Conservation (phyloP, 2,797 vertebrate genomes). For the Oreonectes daqikongensis region DNA sequence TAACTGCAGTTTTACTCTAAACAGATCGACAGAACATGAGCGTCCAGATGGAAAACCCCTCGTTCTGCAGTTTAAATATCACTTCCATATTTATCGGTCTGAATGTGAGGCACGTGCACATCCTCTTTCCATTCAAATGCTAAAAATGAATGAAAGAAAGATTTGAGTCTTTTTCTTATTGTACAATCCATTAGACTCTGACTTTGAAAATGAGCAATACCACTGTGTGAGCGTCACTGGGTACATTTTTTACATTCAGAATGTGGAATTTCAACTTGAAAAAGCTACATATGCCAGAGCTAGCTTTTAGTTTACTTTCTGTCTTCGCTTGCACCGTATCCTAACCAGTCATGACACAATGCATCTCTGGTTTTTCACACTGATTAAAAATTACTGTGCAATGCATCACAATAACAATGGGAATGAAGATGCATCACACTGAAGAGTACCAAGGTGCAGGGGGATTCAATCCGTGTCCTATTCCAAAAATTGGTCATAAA, state of each 20-base stretch:
- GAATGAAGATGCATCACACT: background rate
- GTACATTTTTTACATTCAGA: slow-evolving; percentile 13
- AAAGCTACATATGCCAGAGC: background rate
- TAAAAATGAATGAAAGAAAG: slow-evolving; percentile 13
- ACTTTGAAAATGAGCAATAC: background rate
- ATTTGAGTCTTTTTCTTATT: slow-evolving; percentile 6
- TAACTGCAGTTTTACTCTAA: slow-evolving; percentile 25
- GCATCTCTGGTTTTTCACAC: background rate
- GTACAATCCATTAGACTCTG: background rate
- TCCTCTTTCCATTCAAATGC: slow-evolving; percentile 29
- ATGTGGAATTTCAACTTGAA: background rate
- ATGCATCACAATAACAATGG: background rate
- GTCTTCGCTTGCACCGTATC: too few species aligned
- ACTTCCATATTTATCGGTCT: slow-evolving; percentile 28
- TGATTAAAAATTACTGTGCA: background rate
- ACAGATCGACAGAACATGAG: slow-evolving; percentile 29
- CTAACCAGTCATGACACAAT: too few species aligned
- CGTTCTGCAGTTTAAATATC: slow-evolving; percentile 21
- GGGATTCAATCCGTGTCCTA: background rate
- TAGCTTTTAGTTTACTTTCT: too few species aligned
- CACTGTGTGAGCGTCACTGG: too few species aligned
- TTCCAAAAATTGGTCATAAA: background rate
- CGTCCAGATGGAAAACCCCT: slow-evolving; percentile 35
- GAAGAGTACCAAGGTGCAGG: too few species aligned
- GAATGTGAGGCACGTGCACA: slow-evolving; percentile 27